Percentiles rank a stretch among this genome's conserved stretches.
phyloP scores from a whole-genome alignment of 2,113 vertebrate species.

The Alces alces region DNA sequence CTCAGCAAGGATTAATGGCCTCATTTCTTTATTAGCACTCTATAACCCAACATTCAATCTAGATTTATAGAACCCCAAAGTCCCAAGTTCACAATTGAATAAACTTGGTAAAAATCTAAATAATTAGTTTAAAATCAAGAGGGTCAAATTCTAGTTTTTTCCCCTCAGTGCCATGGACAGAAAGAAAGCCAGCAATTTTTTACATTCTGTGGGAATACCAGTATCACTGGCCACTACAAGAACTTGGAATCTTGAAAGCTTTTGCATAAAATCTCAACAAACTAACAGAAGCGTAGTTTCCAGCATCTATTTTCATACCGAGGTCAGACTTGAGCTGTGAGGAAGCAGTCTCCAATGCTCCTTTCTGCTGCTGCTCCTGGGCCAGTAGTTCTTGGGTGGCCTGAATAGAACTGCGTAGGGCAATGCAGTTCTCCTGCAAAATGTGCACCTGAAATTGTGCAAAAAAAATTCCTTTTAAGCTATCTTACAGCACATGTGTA shows the following conservation, averaged over 20 bases:
- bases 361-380: constrained; percentile 67
- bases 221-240: background rate
- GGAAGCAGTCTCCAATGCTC: constrained; percentile 67
- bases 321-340: constrained; percentile 75
- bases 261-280: background rate
- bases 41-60: background rate
- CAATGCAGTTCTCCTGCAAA: constrained; percentile 75
- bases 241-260: background rate
- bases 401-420: constrained; percentile 70
- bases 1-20: background rate
- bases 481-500: background rate
- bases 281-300: background rate
- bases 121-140: constrained; percentile 2
- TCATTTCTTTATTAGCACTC: background rate
- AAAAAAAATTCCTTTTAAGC: constrained; percentile 29
- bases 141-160: background rate
- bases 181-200: background rate
- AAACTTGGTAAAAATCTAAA: background rate
- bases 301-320: constrained; percentile 66
- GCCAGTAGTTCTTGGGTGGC: constrained; percentile 66
- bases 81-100: background rate
- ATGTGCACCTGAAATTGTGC: constrained; percentile 75
- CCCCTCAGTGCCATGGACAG: background rate
- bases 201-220: background rate
- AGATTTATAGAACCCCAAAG: background rate